These are phyloP conservation scores for Ooceraea biroi DNA, from an alignment of 1,140 invertebrate genomes.

Conservation along the genomic window DNA sequence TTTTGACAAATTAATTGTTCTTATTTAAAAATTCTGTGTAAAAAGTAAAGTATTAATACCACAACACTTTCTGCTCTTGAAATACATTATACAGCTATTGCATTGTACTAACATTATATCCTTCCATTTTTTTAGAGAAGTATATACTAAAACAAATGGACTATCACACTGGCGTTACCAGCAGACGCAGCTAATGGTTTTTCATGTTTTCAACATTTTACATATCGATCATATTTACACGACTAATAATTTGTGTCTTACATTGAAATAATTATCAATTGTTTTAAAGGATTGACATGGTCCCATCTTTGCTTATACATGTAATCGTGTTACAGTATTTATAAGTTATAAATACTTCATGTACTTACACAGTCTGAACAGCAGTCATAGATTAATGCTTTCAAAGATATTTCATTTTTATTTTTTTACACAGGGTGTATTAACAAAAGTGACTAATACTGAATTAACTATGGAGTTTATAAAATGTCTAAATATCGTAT, in stretches of 20 bases:
- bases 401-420: too few relatives aligned
- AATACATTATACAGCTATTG: background rate
- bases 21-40: slow-evolving; percentile 30
- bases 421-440: too few relatives aligned
- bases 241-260: background rate
- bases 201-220: slow-evolving; percentile 6
- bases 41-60: slow-evolving; percentile 15
- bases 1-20: background rate
- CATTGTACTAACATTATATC: slow-evolving; percentile 27
- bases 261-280: slow-evolving; percentile 19
- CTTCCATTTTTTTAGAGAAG: slow-evolving; percentile 37
- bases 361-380: background rate
- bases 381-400: background rate
- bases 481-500: too few relatives aligned
- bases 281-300: background rate
- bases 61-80: background rate
- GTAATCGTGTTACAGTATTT: background rate
- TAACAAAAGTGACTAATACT: too few relatives aligned
- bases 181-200: slow-evolving; percentile 17
- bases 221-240: background rate
- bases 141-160: slow-evolving; percentile 8
- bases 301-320: background rate
- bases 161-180: slow-evolving; percentile 13
- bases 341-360: background rate
- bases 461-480: too few relatives aligned